Evolutionary conservation across 2,797 vertebrate species (phyloP).

Genomic region (Knipowitschia caucasica): DNA sequence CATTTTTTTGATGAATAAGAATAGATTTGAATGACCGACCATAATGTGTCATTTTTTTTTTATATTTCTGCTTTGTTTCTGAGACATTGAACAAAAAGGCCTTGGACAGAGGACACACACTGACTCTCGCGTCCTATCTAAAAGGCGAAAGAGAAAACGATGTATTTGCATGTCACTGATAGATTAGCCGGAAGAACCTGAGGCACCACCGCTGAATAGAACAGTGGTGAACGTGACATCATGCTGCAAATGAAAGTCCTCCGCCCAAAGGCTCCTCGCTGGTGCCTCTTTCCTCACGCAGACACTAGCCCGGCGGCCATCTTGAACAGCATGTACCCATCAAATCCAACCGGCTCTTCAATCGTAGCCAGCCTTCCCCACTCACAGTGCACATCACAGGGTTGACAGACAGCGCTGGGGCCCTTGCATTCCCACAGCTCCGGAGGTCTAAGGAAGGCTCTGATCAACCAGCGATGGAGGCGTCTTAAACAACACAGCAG

Average conservation of each 20-base stretch:
- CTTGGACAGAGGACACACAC: slow-evolving; percentile 57
- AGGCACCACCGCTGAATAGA: slow-evolving; percentile 41
- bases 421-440: slow-evolving; percentile 49
- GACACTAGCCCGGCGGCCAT: slow-evolving; percentile 46
- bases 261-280: slow-evolving; percentile 52
- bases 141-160: slow-evolving; percentile 26
- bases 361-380: slow-evolving; percentile 34
- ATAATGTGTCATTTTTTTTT: no score
- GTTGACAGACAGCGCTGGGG: slow-evolving; percentile 58
- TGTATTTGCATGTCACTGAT: slow-evolving; percentile 57
- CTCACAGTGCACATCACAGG: slow-evolving; percentile 49
- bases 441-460: slow-evolving; percentile 57
- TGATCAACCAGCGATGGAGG: slow-evolving; percentile 45
- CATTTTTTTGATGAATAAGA: no score
- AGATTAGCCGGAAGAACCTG: slow-evolving; percentile 34
- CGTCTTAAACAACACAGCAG: slow-evolving; percentile 8
- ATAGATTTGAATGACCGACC: no score
- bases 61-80: no score
- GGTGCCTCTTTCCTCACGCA: slow-evolving; percentile 22
- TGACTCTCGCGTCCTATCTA: slow-evolving; percentile 26
- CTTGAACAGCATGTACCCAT: slow-evolving; percentile 66
- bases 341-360: slow-evolving; percentile 48
- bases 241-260: slow-evolving; percentile 60
- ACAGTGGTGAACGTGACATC: slow-evolving; percentile 57
- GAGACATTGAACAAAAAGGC: slow-evolving; percentile 66